phyloP scores from a whole-genome alignment of 2,888 invertebrate species.

The Temnothorax rugatulus region DNA sequence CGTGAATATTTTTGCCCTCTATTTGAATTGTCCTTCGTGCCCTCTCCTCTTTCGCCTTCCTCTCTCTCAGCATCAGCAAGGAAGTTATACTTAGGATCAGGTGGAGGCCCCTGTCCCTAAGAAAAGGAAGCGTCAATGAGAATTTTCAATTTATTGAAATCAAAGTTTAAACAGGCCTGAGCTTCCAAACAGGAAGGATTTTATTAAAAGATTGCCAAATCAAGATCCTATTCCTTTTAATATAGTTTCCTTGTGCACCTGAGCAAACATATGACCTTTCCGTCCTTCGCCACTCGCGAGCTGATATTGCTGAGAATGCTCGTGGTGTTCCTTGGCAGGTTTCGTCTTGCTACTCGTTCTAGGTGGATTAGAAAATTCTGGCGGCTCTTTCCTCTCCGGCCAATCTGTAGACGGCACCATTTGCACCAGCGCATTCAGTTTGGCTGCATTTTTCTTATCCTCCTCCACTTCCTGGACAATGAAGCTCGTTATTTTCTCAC shows the following conservation, averaged over 20 bases:
- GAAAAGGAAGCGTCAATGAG: not conserved
- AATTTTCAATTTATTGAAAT: slow-evolving; percentile 26
- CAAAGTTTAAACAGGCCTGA: not conserved
- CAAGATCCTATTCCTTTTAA: not conserved
- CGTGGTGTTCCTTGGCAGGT: slow-evolving; percentile 69
- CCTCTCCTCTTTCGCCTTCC: slow-evolving; percentile 72
- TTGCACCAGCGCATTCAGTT: slow-evolving; percentile 85
- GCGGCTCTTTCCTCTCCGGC: slow-evolving; percentile 85
- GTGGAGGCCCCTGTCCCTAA: slow-evolving; percentile 86
- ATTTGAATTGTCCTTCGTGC: slow-evolving; percentile 73
- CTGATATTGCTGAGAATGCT: slow-evolving; percentile 76
- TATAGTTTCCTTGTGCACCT: slow-evolving; percentile 68
- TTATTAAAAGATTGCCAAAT: not conserved
- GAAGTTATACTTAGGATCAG: slow-evolving; percentile 86
- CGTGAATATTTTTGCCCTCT: slow-evolving; percentile 74
- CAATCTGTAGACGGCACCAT: slow-evolving; percentile 85
- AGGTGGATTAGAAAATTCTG: slow-evolving; percentile 80
- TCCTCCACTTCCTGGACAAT: slow-evolving; percentile 85
- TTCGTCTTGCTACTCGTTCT: slow-evolving; percentile 75
- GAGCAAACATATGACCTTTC: slow-evolving; percentile 80
- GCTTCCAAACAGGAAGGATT: not conserved
- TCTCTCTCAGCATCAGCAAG: slow-evolving; percentile 86
- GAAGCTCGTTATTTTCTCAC: not conserved
- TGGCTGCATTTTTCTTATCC: slow-evolving; percentile 86
- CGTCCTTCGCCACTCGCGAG: slow-evolving; percentile 78